Evolutionary conservation across 2,113 vertebrate species (phyloP), one percentile per base, ranked within the genome.

Genomic region (Thamnaconus septentrionalis): DNA sequence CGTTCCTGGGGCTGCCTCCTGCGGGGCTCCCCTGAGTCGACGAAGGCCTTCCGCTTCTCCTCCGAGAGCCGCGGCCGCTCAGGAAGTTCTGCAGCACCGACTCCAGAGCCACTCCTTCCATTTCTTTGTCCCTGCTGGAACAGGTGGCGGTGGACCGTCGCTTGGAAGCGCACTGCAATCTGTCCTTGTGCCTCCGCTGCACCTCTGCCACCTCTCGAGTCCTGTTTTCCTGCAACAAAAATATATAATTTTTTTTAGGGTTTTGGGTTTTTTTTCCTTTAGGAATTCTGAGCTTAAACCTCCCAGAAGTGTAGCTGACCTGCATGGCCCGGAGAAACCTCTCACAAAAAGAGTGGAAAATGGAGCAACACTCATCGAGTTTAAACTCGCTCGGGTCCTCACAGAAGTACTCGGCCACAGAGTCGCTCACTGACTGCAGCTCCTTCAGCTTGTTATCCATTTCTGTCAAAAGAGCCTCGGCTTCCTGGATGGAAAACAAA

Each of bases 81-180:
- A 88, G 47, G 53, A 90, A 75, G 54, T 59, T 86, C 8, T 91
- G 83, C 3, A 93, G 82, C 5, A 91, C 40, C 5, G 72, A 85
- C 66, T 93, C 90, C 18, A 93, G 76, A 0, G 88, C 87, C 31
- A 89, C 44, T 1, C 84, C 82, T 0, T 91, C 82, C 61, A 92
- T 81, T 70, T 89, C 91, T 62, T 87, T 90, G 76, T 93, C 92
- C 69, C 79, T 84, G 2, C 61, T 69, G 44, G 92, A 93, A 74
- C 92, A 93, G 54, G 90, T 91, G 51, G 92, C 92, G 1, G 87
- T 93, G 10, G 92, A 93, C 40, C 90, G 74, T 10, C 91, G 89
- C 58, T 93, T 93, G 49, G 73, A 31, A 4, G 75, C 4, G 3
- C 5, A 80, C 41, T 91, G 71, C 56, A 89, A 31, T 53, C 79